Evolutionary conservation across 1,140 invertebrate species (phyloP).

Genomic region (Drosophila eugracilis): DNA sequence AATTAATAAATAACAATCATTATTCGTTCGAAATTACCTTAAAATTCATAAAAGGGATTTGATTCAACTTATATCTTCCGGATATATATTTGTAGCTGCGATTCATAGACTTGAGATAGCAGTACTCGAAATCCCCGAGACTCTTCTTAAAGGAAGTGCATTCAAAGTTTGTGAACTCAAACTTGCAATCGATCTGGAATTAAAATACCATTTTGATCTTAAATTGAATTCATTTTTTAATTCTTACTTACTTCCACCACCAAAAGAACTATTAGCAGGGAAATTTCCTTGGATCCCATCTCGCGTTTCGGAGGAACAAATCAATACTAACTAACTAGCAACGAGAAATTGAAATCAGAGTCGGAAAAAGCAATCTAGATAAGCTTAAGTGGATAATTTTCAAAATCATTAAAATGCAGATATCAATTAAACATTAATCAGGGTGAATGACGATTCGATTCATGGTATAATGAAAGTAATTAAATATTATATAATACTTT

Average conservation of each 20-base stretch:
- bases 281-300: not conserved
- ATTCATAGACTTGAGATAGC: slow-evolving; percentile 25
- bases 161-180: slow-evolving; percentile 27
- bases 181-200: not conserved
- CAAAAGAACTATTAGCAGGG: not conserved
- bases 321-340: not conserved
- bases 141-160: slow-evolving; percentile 4
- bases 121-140: slow-evolving; percentile 6
- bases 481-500: too few relatives aligned
- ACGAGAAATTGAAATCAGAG: not conserved
- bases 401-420: too few relatives aligned
- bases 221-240: not conserved
- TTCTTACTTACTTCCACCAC: not conserved
- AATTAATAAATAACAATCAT: too few relatives aligned
- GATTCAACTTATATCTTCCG: not conserved
- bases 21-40: not conserved
- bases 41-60: not conserved
- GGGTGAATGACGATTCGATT: too few relatives aligned
- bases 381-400: too few relatives aligned
- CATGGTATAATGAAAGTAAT: too few relatives aligned
- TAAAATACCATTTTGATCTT: not conserved
- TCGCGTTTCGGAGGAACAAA: not conserved
- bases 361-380: not conserved
- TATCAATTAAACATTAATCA: too few relatives aligned
- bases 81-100: slow-evolving; percentile 9